A percentile compares a stretch with the other conserved stretches of the same genome.
Evolutionary conservation across 2,888 invertebrate species (phyloP).

Genomic region (Drosophila vallismaia): DNA sequence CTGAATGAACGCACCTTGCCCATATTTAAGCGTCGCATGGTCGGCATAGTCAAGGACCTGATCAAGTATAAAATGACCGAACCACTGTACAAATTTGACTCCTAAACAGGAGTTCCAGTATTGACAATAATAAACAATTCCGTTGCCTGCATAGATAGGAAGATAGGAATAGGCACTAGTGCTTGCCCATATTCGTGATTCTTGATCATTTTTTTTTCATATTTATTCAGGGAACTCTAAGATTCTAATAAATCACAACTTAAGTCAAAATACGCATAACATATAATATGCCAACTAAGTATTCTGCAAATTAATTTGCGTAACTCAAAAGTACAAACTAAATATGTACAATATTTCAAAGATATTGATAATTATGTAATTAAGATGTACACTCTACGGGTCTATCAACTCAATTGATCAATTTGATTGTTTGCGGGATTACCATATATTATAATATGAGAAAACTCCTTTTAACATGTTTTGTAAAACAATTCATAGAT

Average conservation of each 20-base stretch:
- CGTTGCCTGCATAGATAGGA: background rate
- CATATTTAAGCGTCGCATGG: slow-evolving; percentile 74
- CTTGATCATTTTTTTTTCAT: slow-evolving; percentile 21
- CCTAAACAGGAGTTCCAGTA: slow-evolving; percentile 7
- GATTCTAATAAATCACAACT: slow-evolving; percentile 32
- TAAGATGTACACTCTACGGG: background rate
- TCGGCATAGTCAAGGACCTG: slow-evolving; percentile 69
- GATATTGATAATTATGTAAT: slow-evolving; percentile 17
- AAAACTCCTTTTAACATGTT: background rate
- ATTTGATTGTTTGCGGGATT: slow-evolving; percentile 33
- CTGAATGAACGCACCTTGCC: slow-evolving; percentile 73
- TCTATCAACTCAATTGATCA: slow-evolving; percentile 12
- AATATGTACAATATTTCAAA: slow-evolving; percentile 21
- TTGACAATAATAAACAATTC: slow-evolving; percentile 5
- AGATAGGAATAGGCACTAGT: background rate
- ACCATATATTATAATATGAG: background rate
- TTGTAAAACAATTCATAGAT: slow-evolving; percentile 9
- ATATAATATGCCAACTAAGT: slow-evolving; percentile 9
- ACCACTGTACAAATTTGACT: slow-evolving; percentile 17
- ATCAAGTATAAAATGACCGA: slow-evolving; percentile 63
- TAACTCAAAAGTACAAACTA: slow-evolving; percentile 22
- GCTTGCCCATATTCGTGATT: background rate
- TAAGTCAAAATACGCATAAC: slow-evolving; percentile 27
- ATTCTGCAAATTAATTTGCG: slow-evolving; percentile 13
- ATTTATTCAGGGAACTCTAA: slow-evolving; percentile 35